Evolutionary conservation across 2,888 invertebrate genomes (phyloP).

Genomic region (Apotomis turbidana): DNA sequence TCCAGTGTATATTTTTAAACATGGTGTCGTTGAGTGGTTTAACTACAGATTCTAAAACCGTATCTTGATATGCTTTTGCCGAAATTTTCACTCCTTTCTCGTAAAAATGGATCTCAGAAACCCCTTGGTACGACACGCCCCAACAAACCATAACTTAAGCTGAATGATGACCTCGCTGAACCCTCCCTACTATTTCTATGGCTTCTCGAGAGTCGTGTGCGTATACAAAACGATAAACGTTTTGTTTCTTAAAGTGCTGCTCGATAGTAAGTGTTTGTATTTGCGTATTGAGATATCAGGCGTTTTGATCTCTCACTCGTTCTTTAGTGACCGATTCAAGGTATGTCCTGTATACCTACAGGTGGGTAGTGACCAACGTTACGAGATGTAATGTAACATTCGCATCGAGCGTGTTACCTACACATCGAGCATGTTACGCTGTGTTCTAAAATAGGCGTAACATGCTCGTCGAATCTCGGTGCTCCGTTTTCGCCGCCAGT

Average conservation of each 20-base stretch:
- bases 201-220: conserved; percentile 21
- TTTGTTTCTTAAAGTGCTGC: conserved; percentile 24
- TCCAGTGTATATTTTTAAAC: neutral
- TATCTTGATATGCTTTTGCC: conserved; percentile 25
- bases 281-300: conserved; percentile 17
- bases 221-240: conserved; percentile 15
- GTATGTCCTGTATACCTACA: neutral
- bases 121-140: conserved; percentile 20
- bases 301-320: conserved; percentile 19
- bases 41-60: conserved; percentile 24
- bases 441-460: conserved; percentile 8
- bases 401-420: conserved; percentile 7
- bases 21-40: conserved; percentile 27
- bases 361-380: conserved; percentile 16
- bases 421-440: conserved; percentile 1
- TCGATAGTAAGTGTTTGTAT: conserved; percentile 25
- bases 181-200: neutral
- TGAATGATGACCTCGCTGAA: conserved; percentile 14
- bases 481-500: conserved; percentile 6
- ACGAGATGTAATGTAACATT: conserved; percentile 10
- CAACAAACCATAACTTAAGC: conserved; percentile 7
- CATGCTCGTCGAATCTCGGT: conserved; percentile 13
- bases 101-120: conserved; percentile 15
- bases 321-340: conserved; percentile 30
- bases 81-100: neutral